Base-by-base conservation (phyloP, 2,113 vertebrate genomes). In the Vulpes vulpes region DNA sequence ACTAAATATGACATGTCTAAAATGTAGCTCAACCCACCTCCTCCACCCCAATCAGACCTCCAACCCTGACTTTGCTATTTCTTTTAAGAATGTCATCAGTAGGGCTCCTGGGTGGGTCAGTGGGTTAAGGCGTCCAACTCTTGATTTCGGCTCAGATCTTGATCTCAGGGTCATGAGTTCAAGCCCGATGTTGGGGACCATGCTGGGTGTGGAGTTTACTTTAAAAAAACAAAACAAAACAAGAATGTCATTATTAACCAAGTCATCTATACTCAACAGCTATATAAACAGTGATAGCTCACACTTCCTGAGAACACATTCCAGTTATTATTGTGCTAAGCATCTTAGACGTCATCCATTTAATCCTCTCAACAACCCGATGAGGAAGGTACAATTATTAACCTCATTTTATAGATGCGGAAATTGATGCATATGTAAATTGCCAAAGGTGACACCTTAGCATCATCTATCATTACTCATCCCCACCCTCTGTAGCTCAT, bases 391-490 rank as follows among this genome's bases (percentile, higher is more conserved):
- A 81, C 74, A 83, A 73, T 83, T 83, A 92, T 93, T 87, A 91
- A 71, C 85, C 43, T 25, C 17, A 82, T 71, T 91, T 83, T 78
- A 95, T 49, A 96, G 74, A 73, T 35, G 51, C 83, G 76, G 85
- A 93, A 97, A 96, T 96, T 49, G 69, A 95, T 27, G 69, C 19
- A 79, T 91, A 95, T 83, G 60, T 94, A 93, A 96, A 73, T 67
- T 71, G 74, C 35, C 19, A 7, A 35, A 79, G 82, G 64, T 57
- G 76, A 91, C 91, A 84, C n/a, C 84, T 90, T 65, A 35, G 65
- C 51, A 43, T 95, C 80, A 83, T 89, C 86, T 89, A 55, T 84
- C 51, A 80, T 93, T 79, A 38, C 51, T 92, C 80, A 85, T 22
- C 64, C 90, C 62, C 43, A 59, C 38, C 43, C 27, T 97, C 67